Base-by-base conservation (phyloP, 2,797 vertebrate species). In the Hafferia zeledoni region DNA sequence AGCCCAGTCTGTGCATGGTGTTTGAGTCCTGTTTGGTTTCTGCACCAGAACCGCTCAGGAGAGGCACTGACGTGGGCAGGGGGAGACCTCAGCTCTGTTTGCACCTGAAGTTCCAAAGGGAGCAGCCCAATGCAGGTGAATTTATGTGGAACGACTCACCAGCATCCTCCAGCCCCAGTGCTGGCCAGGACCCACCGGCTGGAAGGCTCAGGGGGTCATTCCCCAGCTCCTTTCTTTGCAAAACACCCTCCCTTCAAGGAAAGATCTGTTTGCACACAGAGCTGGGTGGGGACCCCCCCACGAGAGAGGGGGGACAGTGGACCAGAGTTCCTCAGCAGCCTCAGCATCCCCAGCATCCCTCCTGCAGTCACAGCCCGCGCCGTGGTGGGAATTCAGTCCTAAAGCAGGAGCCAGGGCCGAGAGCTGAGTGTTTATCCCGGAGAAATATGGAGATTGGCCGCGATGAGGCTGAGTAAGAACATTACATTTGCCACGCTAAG, bases 351-450 rank as follows among this genome's bases (percentile, higher is more conserved):
- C n/a, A 9, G 64, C 50, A 13, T 28, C 78, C 77, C 47, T 43
- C 33, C 78, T 31, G 77, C 83, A 83, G 59, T 60, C 49, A 33
- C 55, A 93, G 59, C 69, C 70, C 7, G 39, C 17, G 31, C 60
- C 9, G 0, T 1, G 0, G 76, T 31, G 43, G 57, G 37, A 79
- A 80, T 24, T 25, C 76, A 43, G 27, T 10, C 64, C 11, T 19
- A 16, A 30, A 85, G 86, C 59, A 63, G 94, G 20, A 93, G 47
- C 11, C 4, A n/a, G 60, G 64, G 87, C 89, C 84, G 78, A 91
- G 95, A 92, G 84, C 91, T 56, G 93, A 89, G 68, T 30, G 78
- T 92, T 96, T 80, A 95, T 96, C 95, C 91, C 87, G 4, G 52
- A 20, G 65, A 69, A 95, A 93, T 55, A 61, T 17, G 87, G 79